Evolutionary conservation across 2,797 vertebrate genomes (phyloP).

Genomic region (Darevskia mixta): DNA sequence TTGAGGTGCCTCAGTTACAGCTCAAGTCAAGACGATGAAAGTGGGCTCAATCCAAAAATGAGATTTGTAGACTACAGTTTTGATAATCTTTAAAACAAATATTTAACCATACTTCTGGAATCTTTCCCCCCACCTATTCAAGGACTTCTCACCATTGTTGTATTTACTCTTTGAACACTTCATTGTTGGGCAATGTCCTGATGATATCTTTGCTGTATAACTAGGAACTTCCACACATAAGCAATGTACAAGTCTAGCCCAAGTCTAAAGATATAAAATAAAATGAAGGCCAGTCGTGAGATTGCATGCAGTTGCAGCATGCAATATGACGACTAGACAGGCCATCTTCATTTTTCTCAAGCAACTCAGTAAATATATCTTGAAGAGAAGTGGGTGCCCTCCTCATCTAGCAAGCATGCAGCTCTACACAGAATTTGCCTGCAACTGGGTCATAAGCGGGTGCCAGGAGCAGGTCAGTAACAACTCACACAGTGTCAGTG

Average conservation of each 20-base stretch:
- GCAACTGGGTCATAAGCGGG: too few species aligned
- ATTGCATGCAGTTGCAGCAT: not conserved
- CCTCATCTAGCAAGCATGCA: not conserved
- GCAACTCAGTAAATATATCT: not conserved
- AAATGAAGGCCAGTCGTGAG: not conserved
- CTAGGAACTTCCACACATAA: not conserved
- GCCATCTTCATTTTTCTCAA: not conserved
- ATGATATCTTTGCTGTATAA: not conserved
- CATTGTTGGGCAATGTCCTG: not conserved
- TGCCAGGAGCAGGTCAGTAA: too few species aligned
- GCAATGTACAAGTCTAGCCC: not conserved
- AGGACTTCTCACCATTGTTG: not conserved
- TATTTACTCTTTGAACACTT: not conserved
- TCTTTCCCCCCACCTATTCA: too few species aligned
- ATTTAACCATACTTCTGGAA: not conserved
- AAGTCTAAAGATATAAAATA: not conserved
- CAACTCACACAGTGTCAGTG: too few species aligned
- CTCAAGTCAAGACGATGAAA: not conserved
- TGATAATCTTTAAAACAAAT: not conserved
- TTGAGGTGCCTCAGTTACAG: not conserved
- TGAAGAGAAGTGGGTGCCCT: not conserved
- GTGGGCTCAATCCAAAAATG: not conserved
- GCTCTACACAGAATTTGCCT: not conserved
- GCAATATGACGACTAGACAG: not conserved
- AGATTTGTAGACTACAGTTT: not conserved